Conservation (phyloP, 2,888 invertebrate genomes). For the Acanthosepion pharaonis region DNA sequence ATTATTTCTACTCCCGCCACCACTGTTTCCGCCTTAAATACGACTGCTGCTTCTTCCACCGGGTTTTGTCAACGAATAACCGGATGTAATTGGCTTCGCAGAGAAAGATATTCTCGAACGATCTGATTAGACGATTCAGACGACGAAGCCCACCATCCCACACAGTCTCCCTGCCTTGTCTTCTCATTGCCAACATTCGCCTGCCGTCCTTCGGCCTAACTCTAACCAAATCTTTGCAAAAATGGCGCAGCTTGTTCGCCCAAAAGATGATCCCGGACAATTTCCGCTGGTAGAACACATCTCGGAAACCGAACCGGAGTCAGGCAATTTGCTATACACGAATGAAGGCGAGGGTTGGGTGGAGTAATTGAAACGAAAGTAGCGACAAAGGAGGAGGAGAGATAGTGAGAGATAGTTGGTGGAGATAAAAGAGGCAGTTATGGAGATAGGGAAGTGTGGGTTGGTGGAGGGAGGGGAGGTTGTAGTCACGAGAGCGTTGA, state of each 20-base stretch:
- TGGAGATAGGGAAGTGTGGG: too few relatives aligned
- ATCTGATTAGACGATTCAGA: constrained; percentile 23
- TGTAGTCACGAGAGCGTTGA: neutral
- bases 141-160: neutral
- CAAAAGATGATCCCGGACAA: constrained; percentile 13
- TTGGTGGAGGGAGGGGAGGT: neutral
- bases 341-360: neutral
- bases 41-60: constrained; percentile 15
- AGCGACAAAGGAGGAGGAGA: neutral
- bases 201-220: neutral
- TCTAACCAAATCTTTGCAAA: neutral
- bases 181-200: neutral
- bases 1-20: neutral
- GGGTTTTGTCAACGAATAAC: constrained; percentile 23
- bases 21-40: neutral
- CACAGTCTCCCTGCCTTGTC: neutral
- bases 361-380: neutral
- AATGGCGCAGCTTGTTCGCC: neutral
- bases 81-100: constrained; percentile 1
- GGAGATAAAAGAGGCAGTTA: neutral
- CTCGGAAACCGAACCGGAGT: constrained; percentile 33
- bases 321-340: constrained; percentile 15
- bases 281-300: neutral
- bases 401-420: neutral
- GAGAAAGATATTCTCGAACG: constrained; percentile 21